A percentile compares a stretch with the other conserved stretches of the same genome.
These are phyloP conservation scores for Channallabes apus DNA, from an alignment of 2,797 vertebrate genomes.

Conservation along the genomic window DNA sequence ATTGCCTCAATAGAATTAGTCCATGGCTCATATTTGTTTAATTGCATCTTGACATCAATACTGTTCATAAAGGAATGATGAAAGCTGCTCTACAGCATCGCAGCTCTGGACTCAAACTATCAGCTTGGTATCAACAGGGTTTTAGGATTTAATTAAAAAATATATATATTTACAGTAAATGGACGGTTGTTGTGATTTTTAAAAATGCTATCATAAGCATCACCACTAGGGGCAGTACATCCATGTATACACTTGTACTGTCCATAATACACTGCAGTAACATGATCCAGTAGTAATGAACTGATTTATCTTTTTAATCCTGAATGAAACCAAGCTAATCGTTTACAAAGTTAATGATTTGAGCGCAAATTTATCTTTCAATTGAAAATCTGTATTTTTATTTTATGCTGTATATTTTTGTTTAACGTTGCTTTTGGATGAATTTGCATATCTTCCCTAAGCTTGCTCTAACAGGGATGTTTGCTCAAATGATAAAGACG, in stretches of 20 bases:
- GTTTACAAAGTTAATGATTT: constrained; percentile 31
- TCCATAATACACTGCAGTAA: background rate
- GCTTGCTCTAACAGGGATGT: constrained; percentile 32
- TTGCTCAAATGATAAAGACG: constrained; percentile 9
- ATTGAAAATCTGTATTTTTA: constrained; percentile 37
- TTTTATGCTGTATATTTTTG: constrained; percentile 29
- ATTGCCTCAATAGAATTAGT: constrained; percentile 38
- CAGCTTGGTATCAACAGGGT: constrained; percentile 39
- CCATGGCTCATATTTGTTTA: constrained; percentile 46
- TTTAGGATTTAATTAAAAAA: background rate
- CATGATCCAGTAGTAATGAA: background rate
- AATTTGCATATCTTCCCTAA: constrained; percentile 39
- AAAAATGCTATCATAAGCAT: background rate
- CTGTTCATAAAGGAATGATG: constrained; percentile 46
- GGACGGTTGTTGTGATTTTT: background rate
- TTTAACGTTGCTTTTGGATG: constrained; percentile 42
- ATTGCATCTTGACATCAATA: constrained; percentile 52
- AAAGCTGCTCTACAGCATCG: constrained; percentile 42
- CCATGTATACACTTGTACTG: no score
- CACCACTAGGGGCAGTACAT: background rate
- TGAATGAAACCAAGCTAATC: constrained; percentile 43
- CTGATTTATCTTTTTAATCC: constrained; percentile 7
- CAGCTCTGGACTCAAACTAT: constrained; percentile 34
- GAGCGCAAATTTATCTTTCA: constrained; percentile 37
- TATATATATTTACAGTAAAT: no score